phyloP scores from a whole-genome alignment of 2,113 vertebrate genomes.

The Lagenorhynchus albirostris region DNA sequence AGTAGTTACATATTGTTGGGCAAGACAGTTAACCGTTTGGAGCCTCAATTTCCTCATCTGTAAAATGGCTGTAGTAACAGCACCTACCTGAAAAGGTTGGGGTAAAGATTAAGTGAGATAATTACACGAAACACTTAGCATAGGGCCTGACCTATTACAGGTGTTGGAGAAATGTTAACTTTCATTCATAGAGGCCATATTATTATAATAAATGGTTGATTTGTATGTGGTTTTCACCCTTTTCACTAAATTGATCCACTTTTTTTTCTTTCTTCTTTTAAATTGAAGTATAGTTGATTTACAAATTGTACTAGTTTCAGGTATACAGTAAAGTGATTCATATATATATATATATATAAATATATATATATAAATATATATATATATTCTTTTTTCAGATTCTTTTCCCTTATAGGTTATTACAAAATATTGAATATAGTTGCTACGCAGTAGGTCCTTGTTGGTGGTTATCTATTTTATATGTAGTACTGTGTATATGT shows the following conservation, averaged over 20 bases:
- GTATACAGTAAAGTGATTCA: background rate
- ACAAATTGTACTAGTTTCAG: background rate
- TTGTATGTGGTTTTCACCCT: background rate
- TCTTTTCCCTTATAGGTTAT: background rate
- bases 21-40: background rate
- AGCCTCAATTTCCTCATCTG: background rate
- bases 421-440: background rate
- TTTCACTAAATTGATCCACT: background rate
- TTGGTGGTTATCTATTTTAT: background rate
- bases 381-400: background rate
- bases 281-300: background rate
- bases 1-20: background rate
- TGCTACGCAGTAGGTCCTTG: background rate
- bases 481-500: background rate
- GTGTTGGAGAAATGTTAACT: background rate
- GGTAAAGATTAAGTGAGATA: background rate
- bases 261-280: background rate
- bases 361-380: background rate
- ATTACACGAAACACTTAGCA: background rate
- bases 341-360: background rate
- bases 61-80: background rate
- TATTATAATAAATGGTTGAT: background rate
- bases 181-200: background rate
- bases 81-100: background rate
- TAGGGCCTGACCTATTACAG: background rate